Evolutionary conservation across 2,888 invertebrate genomes (phyloP), one percentile per base, ranked within the genome.

Genomic region (Tipula confusa): DNA sequence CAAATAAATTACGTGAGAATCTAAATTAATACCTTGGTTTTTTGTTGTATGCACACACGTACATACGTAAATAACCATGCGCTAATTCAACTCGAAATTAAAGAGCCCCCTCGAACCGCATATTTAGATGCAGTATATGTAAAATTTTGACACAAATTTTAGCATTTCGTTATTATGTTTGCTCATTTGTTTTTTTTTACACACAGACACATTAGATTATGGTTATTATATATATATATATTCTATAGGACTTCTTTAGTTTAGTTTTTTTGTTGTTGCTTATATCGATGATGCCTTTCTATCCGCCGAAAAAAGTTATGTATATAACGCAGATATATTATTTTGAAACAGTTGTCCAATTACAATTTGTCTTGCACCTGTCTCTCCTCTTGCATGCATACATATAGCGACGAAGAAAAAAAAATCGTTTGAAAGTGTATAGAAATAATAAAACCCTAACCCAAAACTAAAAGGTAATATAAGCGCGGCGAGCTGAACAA

Each of bases 361-460:
- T 82, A 82, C 33, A 82, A 82, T 82, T 82, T 82, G 82, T 33
- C 82, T 82, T 82, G 33, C 82, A 82, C 82, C 82, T 82, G 82
- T 80, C 82, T 33, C 29, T 15, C 33, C 18, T 33, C 18, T n/a
- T 18, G 82, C 31, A 36, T 82, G 18, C 9, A 29, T 31, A 29
- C 31, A 13, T 29, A 15, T 80, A 80, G 80, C 80, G n/a, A 80
- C 29, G 7, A 80, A 80, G n/a, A 31, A 80, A 28, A 15, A 80
- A 64, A 64, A 64, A 64, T 64, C 64, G 64, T 64, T 64, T 64
- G 64, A 64, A 64, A 64, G 64, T 64, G 9, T 64, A 64, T 64
- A 64, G 64, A 43, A n/a, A n/a, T n/a, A n/a, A n/a, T n/a, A n/a
- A 43, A 15, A 43, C 43, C 43, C n/a, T 15, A 64, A 64, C 64